These are phyloP conservation scores for Meloidogyne floridensis DNA, from an alignment of 1,140 invertebrate genomes.

Conservation along the genomic window DNA sequence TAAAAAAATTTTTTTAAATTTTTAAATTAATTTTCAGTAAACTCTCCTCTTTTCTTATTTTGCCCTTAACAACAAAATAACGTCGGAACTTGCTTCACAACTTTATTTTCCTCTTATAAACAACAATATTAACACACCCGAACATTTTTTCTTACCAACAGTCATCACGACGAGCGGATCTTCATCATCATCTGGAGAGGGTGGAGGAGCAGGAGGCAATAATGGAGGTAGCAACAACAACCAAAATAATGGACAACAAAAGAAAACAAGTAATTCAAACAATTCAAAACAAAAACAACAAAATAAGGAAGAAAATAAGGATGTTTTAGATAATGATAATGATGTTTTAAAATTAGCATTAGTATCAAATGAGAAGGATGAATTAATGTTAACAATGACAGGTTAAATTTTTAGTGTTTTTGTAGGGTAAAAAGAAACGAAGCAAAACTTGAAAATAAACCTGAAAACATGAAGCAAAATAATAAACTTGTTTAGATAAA, in stretches of 20 bases:
- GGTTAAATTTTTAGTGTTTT: no score
- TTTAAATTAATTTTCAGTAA: constrained; percentile 10
- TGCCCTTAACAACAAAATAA: neutral
- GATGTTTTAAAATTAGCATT: constrained; percentile 9
- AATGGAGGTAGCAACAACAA: neutral
- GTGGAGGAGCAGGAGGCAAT: neutral
- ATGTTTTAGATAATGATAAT: neutral
- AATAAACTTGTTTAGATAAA: neutral
- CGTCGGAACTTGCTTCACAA: neutral
- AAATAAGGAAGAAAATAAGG: neutral
- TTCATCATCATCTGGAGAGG: constrained; percentile 6
- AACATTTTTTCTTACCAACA: neutral
- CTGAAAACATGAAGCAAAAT: neutral
- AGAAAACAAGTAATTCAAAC: neutral
- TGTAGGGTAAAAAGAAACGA: neutral
- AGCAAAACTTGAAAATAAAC: neutral
- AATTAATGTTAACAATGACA: constrained; percentile 8
- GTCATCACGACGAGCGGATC: constrained; percentile 8
- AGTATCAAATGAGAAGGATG: neutral
- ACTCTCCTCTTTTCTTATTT: neutral
- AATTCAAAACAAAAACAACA: neutral
- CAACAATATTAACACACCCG: neutral
- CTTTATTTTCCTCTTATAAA: neutral
- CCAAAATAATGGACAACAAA: neutral
- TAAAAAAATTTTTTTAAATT: neutral